These are phyloP conservation scores for Lagorchestes hirsutus DNA, from an alignment of 2,797 vertebrate species.

Conservation along the genomic window DNA sequence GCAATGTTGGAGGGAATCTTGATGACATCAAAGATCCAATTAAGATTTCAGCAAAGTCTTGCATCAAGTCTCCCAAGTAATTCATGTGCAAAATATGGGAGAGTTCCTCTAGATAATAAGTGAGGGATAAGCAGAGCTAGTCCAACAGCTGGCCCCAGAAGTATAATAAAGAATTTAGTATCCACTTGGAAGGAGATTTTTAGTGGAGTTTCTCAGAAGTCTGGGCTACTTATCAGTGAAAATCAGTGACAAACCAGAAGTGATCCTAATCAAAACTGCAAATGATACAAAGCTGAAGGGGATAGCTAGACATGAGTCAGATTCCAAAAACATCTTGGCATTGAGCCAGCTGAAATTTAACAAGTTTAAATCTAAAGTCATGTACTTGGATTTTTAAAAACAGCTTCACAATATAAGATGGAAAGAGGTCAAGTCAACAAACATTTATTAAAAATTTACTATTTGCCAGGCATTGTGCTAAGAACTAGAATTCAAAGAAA, in stretches of 20 bases:
- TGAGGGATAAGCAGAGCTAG: background rate
- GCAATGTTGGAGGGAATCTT: background rate
- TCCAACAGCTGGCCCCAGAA: background rate
- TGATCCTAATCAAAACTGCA: background rate
- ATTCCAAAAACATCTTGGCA: background rate
- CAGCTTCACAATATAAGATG: background rate
- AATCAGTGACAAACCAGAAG: background rate
- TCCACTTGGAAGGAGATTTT: background rate
- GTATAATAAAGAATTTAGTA: background rate
- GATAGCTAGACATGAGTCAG: background rate
- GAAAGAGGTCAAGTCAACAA: background rate
- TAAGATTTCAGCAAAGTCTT: background rate
- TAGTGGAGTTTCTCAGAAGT: background rate
- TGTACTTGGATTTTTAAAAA: background rate
- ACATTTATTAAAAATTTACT: background rate
- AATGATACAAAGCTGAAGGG: background rate
- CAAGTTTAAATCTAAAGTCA: background rate
- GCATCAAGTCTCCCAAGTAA: background rate
- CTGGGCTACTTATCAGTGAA: background rate
- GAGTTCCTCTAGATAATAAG: background rate
- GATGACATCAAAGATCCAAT: background rate
- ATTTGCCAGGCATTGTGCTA: background rate
- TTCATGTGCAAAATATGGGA: background rate
- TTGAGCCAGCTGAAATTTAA: background rate
- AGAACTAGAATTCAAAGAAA: background rate